These are phyloP conservation scores for Thomomys bottae DNA, from an alignment of 2,113 vertebrate genomes.

Conservation along the genomic window DNA sequence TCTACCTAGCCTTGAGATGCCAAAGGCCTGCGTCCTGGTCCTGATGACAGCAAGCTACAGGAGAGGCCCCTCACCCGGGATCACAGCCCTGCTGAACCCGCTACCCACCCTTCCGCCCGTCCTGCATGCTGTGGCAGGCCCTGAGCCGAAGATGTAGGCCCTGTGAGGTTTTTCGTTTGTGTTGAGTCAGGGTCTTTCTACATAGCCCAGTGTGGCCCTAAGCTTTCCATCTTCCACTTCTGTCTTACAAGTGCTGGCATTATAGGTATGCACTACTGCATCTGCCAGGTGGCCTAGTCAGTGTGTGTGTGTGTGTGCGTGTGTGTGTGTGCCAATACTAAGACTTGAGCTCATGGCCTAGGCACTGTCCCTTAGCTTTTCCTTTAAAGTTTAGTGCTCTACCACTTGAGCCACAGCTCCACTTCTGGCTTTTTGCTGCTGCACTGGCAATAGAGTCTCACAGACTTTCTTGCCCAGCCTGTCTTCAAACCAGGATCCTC, in stretches of 20 bases:
- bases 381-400: too few relatives aligned
- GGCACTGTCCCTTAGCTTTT: too few relatives aligned
- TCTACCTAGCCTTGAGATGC: neutral
- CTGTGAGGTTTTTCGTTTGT: neutral
- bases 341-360: too few relatives aligned
- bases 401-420: too few relatives aligned
- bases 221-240: neutral
- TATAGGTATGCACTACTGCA: too few relatives aligned
- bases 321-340: neutral
- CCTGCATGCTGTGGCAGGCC: neutral
- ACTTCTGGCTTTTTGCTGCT: too few relatives aligned
- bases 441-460: too few relatives aligned
- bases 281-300: neutral
- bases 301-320: neutral
- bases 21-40: neutral
- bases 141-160: neutral
- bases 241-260: neutral
- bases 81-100: too few relatives aligned
- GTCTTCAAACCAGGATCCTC: neutral
- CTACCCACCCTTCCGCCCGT: accelerated
- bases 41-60: accelerated
- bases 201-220: neutral
- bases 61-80: neutral
- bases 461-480: too few relatives aligned
- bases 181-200: neutral